Conservation (phyloP, 2,888 invertebrate species). For the Drosophila nigritarsus region DNA sequence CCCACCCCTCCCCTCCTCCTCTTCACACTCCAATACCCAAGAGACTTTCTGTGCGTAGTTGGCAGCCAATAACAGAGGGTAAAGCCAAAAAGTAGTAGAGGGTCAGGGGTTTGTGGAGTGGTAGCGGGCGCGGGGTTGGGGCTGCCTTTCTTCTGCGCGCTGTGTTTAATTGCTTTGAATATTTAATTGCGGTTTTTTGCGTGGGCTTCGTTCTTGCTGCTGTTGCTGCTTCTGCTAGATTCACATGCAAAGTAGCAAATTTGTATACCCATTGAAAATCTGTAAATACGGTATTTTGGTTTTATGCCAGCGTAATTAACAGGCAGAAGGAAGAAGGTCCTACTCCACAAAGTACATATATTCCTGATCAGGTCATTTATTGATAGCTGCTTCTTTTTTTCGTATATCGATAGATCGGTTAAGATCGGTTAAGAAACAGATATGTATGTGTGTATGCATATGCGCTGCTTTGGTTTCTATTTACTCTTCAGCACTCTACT, state of each 20-base stretch:
- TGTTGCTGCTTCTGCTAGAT: slow-evolving; percentile 11
- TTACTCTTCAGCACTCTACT: background rate
- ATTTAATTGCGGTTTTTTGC: slow-evolving; percentile 63
- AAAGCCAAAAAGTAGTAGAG: slow-evolving; percentile 6
- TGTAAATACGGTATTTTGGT: background rate
- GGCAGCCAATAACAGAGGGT: slow-evolving; percentile 51
- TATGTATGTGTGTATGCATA: background rate
- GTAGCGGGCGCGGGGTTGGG: background rate
- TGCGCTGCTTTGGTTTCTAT: background rate
- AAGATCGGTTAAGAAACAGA: background rate
- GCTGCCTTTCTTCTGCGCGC: slow-evolving; percentile 13
- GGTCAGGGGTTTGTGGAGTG: background rate
- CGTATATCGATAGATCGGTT: background rate
- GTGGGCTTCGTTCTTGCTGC: slow-evolving; percentile 23
- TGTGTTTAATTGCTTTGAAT: slow-evolving; percentile 67
- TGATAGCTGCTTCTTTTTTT: background rate
- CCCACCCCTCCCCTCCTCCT: background rate
- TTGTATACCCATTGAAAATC: background rate
- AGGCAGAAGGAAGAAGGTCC: background rate
- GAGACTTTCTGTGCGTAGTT: slow-evolving; percentile 46
- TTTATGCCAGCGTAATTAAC: background rate
- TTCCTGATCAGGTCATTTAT: background rate
- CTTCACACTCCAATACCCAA: slow-evolving; percentile 31
- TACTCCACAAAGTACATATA: background rate
- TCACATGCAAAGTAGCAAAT: slow-evolving; percentile 14